Percentiles rank a stretch among this genome's conserved stretches.
phyloP scores from a whole-genome alignment of 2,797 vertebrate species.

The Distichodus sexfasciatus region DNA sequence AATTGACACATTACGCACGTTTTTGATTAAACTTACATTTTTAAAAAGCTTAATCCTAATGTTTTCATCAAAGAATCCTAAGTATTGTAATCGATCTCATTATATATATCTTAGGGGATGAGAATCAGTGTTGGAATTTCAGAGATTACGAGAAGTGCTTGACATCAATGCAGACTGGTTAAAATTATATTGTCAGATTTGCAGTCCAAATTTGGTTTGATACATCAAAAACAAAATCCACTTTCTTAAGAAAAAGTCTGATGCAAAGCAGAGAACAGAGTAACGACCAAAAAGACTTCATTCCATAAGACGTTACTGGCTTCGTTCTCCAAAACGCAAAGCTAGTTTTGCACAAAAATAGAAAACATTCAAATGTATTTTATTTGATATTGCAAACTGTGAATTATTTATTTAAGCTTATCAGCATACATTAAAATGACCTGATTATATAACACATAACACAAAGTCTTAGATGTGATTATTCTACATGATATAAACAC shows the following conservation, averaged over 20 bases:
- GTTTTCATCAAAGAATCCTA: slow-evolving; percentile 21
- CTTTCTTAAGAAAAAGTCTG: neutral
- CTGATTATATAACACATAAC: too few species aligned
- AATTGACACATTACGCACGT: slow-evolving; percentile 5
- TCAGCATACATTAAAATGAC: neutral
- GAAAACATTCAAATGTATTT: neutral
- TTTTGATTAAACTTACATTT: slow-evolving; percentile 17
- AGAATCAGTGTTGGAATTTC: too few species aligned
- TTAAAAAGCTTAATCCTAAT: slow-evolving; percentile 22
- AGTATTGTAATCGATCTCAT: slow-evolving; percentile 34
- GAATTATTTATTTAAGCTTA: slow-evolving; percentile 19
- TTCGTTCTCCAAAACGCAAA: neutral
- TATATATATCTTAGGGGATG: too few species aligned
- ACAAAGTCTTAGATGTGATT: too few species aligned
- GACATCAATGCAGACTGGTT: neutral
- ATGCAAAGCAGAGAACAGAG: neutral
- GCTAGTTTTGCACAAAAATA: slow-evolving; percentile 20
- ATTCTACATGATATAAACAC: neutral
- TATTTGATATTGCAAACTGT: slow-evolving; percentile 22
- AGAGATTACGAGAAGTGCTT: too few species aligned
- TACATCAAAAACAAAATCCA: slow-evolving; percentile 7
- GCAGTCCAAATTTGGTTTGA: neutral
- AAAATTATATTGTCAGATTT: neutral
- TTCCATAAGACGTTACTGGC: slow-evolving; percentile 7
- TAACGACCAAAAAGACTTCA: slow-evolving; percentile 5